Base-by-base conservation (phyloP, 2,888 invertebrate species). In the Brachyptera risi region DNA sequence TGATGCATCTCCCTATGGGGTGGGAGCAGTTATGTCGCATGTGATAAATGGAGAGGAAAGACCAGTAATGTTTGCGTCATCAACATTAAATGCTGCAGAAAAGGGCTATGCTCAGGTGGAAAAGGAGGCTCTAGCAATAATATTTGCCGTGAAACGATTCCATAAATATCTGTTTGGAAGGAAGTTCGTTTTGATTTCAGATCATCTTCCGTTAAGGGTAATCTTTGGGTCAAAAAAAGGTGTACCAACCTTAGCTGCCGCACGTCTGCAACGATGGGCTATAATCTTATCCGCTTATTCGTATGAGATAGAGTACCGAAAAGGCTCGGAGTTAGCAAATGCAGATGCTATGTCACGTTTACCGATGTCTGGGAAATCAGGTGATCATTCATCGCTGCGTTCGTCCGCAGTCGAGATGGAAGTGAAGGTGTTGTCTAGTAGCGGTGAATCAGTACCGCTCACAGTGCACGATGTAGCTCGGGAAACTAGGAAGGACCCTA, bases 111-210 rank as follows among this genome's bases (percentile, higher is more conserved):
- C 58, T 23, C 58, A 61, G 27, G 19, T 61, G 13, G 50, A 61
- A 9, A 40, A 49, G 42, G 57, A 57, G 24, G 56, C 59, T 1
- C 37, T 62, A 7, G 60, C 24, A 1, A 61, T 61, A n/a, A 40
- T 62, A 15, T 62, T 62, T 56, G 59, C 15, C 4, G 54, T 62
- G 2, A 56, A 40, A 15, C 63, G 51, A 17, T 68, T 68, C 26
- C 64, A 68, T 61, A 63, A 68, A 51, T 69, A 65, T 58, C 31
- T 69, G 17, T 68, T 66, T 58, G 69, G 67, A 0, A 58, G 63
- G 17, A 56, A 65, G 35, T 69, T 64, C 50, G 56, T 37, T 4
- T 50, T 68, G 27, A 62, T 66, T 37, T 67, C 66, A 3, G 66
- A 68, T 58, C 59, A 67, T 35, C 58, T 63, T 35, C 65, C 66